Conservation (phyloP, 2,113 vertebrate species). For the Leptobrachium leishanense region DNA sequence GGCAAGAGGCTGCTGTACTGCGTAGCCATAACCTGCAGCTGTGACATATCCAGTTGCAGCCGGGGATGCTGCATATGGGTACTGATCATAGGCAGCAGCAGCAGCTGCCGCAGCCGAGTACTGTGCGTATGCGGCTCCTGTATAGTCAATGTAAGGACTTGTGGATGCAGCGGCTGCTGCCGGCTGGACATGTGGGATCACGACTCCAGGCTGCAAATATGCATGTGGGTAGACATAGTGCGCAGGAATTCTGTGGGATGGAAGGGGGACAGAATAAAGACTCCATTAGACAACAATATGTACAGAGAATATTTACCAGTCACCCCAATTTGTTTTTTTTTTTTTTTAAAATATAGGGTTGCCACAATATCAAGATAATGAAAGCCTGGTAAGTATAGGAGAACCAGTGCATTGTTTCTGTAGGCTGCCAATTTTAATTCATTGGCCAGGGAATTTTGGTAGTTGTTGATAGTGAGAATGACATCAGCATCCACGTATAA, state of each 20-base stretch:
- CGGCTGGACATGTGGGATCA: constrained; percentile 91
- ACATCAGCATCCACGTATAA: too few species aligned
- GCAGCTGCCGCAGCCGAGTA: constrained; percentile 81
- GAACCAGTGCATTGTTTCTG: too few species aligned
- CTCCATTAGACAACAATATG: constrained; percentile 44
- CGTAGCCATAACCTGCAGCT: constrained; percentile 86
- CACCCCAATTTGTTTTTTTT: constrained; percentile 80
- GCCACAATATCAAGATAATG: constrained; percentile 81
- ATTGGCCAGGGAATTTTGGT: too few species aligned
- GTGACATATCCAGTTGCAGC: constrained; percentile 86
- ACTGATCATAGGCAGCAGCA: constrained; percentile 87
- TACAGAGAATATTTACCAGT: constrained; percentile 53
- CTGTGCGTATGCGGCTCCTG: constrained; percentile 90
- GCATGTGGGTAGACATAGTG: constrained; percentile 98
- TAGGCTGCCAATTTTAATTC: too few species aligned
- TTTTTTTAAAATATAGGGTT: constrained; percentile 77
- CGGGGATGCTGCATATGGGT: constrained; percentile 90
- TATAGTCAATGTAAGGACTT: constrained; percentile 94
- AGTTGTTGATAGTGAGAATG: too few species aligned
- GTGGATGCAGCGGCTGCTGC: constrained; percentile 77
- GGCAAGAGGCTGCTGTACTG: constrained; percentile 88
- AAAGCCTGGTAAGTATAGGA: background rate
- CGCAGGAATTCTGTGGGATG: constrained; percentile 86
- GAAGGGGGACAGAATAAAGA: constrained; percentile 58
- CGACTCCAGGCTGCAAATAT: constrained; percentile 93